Conservation (phyloP, 2,113 vertebrate genomes). For the Callipepla squamata region DNA sequence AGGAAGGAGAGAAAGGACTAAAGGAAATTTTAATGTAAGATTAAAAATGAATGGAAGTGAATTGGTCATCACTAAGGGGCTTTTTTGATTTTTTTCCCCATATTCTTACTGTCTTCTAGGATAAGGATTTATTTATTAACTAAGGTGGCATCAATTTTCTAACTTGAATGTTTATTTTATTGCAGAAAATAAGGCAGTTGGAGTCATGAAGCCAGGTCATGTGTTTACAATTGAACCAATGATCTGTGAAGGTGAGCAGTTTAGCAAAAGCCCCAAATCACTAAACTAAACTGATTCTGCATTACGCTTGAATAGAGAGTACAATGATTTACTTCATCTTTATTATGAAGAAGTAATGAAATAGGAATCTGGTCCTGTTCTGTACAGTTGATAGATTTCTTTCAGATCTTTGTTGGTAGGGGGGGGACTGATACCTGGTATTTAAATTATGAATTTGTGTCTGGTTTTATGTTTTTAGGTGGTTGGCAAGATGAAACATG, state of each 20-base stretch:
- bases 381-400: background rate
- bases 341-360: background rate
- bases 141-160: background rate
- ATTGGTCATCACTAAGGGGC: background rate
- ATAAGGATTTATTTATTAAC: background rate
- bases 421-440: background rate
- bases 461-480: conserved; percentile 74
- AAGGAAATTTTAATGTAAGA: background rate
- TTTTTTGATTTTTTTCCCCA: background rate
- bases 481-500: conserved; percentile 99
- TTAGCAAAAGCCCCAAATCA: background rate
- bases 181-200: conserved; percentile 98
- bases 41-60: background rate
- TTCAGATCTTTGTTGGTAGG: background rate
- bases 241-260: conserved; percentile 95
- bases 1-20: background rate
- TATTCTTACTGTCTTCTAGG: background rate
- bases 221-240: conserved; percentile 99
- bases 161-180: conserved; percentile 38
- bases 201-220: conserved; percentile 98
- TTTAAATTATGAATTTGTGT: background rate
- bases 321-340: background rate
- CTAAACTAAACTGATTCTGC: background rate
- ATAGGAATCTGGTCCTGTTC: background rate
- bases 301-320: background rate